phyloP scores from a whole-genome alignment of 2,797 vertebrate genomes.

The Mareca strepera region DNA sequence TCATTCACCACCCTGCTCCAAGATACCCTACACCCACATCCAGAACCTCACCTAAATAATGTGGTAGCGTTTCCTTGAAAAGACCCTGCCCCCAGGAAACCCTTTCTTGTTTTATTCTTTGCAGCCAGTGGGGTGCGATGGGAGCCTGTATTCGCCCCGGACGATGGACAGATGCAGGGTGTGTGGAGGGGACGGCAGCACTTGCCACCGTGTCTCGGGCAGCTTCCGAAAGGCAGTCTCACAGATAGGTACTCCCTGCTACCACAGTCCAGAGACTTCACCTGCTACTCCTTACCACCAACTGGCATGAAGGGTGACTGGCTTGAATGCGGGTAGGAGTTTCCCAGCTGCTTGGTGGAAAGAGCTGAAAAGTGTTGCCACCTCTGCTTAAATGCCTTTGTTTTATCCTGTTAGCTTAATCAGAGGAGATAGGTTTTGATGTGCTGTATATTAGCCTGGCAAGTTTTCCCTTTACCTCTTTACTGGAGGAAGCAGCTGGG shows the following conservation, averaged over 20 bases:
- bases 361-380: not conserved
- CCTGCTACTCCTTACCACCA: conserved; percentile 14
- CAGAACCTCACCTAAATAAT: not conserved
- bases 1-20: not conserved
- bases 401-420: conserved; percentile 41
- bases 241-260: conserved; percentile 87
- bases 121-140: conserved; percentile 90
- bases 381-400: not conserved
- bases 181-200: conserved; percentile 88
- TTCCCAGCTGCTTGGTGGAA: conserved; percentile 19
- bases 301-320: conserved; percentile 4
- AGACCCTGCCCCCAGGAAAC: not conserved
- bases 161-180: conserved; percentile 87
- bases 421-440: conserved; percentile 22
- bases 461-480: conserved; percentile 47
- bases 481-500: conserved; percentile 1
- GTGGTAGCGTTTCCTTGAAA: not conserved
- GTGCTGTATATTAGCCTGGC: not conserved
- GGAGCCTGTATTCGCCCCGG: conserved; percentile 86
- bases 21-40: not conserved
- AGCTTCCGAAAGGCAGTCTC: conserved; percentile 89
- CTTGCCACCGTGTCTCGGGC: conserved; percentile 89
- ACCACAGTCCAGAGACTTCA: conserved; percentile 38
- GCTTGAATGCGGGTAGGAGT: not conserved
- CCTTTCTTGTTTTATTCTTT: conserved; percentile 25